Conservation (phyloP, 2,888 invertebrate genomes). For the Cryptocheilus praepositus region DNA sequence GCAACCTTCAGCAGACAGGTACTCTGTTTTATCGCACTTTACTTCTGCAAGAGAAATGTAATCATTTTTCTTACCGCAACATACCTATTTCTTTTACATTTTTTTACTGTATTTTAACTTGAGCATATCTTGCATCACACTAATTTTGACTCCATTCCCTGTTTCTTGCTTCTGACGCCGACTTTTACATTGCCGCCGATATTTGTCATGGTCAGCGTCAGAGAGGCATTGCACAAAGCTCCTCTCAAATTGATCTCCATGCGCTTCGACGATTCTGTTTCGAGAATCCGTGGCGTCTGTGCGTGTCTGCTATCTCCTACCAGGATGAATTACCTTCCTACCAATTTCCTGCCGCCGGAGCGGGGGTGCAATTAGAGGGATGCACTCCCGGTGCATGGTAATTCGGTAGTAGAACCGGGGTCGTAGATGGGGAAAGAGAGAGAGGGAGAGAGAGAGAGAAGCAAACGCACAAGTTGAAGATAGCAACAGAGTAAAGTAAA, state of each 20-base stretch:
- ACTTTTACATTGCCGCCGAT: conserved; percentile 47
- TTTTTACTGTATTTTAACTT: conserved; percentile 11
- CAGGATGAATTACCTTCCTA: conserved; percentile 49
- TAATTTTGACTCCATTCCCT: neutral
- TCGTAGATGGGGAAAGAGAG: conserved; percentile 21
- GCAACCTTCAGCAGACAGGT: too few relatives aligned
- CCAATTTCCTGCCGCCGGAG: conserved; percentile 49
- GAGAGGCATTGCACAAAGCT: too few relatives aligned
- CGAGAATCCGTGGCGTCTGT: conserved; percentile 34
- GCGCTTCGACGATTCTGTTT: conserved; percentile 31
- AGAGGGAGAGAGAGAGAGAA: conserved; percentile 5
- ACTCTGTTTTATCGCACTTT: too few relatives aligned
- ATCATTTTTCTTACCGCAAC: conserved; percentile 17
- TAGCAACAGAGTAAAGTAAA: too few relatives aligned
- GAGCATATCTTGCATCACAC: too few relatives aligned
- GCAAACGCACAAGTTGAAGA: too few relatives aligned
- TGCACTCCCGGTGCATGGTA: conserved; percentile 58
- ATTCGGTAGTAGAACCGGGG: conserved; percentile 47
- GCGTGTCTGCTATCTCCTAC: conserved; percentile 41
- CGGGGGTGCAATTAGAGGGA: conserved; percentile 61
- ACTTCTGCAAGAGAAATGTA: too few relatives aligned
- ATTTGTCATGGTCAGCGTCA: conserved; percentile 32
- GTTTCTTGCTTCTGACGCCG: conserved; percentile 39
- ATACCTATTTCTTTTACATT: conserved; percentile 31
- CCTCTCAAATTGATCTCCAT: conserved; percentile 31